Evolutionary conservation across 2,797 vertebrate genomes (phyloP), one percentile per base, ranked within the genome.

Genomic region (Amphiprion clarkii): DNA sequence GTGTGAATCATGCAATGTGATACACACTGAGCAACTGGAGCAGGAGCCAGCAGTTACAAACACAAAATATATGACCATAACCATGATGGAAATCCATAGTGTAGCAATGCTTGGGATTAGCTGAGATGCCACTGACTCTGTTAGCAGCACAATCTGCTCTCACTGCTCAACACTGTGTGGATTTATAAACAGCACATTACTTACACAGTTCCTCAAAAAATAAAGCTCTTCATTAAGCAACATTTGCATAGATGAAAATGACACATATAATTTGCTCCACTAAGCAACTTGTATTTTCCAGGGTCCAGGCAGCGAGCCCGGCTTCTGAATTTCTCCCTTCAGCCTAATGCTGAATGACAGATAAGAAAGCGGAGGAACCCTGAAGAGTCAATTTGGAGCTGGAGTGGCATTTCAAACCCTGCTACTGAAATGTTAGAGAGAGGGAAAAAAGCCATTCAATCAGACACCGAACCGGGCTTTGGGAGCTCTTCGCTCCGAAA

Each of bases 381-480:
- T 81, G 86, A 91, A 88, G 87, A 92, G 91, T 92, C 90, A 88
- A 90, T 92, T 92, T 91, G 66, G 79, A 92, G 85, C 77, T 80
- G 78, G 84, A 89, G 88, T 90, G 90, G 86, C 89, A 85, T 93
- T 93, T 92, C 83, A 89, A 89, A 89, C 78, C 76, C 73, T 6
- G 78, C 70, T 68, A 70, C 76, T 89, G 71, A 90, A 91, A 91
- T 84, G 82, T 87, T 86, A 74, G 53, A 67, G 74, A 64, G 76
- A 73, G 68, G 36, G 66, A 55, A 59, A 65, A 65, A 57, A 66
- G 57, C 61, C 13, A 68, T 81, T 88, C 74, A 86, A 83, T 87
- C 87, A 87, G 81, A 84, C 75, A 74, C 68, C 77, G 49, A 77
- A 81, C 77, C 67, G 66, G 16, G 67, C 82, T 88, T 71, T 73